Evolutionary conservation across 2,113 vertebrate genomes (phyloP), one percentile per base, ranked within the genome.

Genomic region (Anolis sagrei): DNA sequence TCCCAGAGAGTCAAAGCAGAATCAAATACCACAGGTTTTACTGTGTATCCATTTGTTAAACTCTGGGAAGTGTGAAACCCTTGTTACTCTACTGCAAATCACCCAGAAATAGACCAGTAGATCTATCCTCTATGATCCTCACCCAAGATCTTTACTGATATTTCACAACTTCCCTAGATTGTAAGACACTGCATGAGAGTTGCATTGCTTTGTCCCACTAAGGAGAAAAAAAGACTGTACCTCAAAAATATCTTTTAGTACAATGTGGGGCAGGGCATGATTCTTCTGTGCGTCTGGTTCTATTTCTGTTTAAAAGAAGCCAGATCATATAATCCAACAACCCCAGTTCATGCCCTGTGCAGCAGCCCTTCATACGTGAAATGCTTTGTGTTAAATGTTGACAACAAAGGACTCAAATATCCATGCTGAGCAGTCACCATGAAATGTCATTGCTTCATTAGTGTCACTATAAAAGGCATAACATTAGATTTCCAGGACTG

Each of bases 381-480:
- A 44, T 76, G 61, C 82, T 76, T 84, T 84, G 58, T 13, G 21
- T 51, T 48, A 76, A 76, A 76, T 68, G 62, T 27, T 84, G 61
- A 66, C 73, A 84, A 76, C 39, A 84, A 84, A 84, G n/a, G 39
- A 68, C 61, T 84, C 36, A 68, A 76, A 84, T 76, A 21, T 49
- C 58, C 29, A 51, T 51, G 74, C 82, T 76, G 39, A 76, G 73
- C 62, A 76, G 44, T 76, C 44, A 76, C 82, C 82, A 76, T 84
- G 74, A 84, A 84, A 84, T 84, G 82, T 76, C 82, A 84, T 84
- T 76, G 82, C 73, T 76, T 76, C 82, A 84, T 84, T 84, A 84
- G 82, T 84, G 74, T 84, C 82, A 66, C 73, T 84, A 76, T 84
- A 76, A 76, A 64, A 84, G 23, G 73, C 82, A 39, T 84, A 84